A percentile compares a stretch with the other conserved stretches of the same genome.
These are phyloP conservation scores for Sebastes variabilis DNA, from an alignment of 2,797 vertebrate species.

Conservation along the genomic window DNA sequence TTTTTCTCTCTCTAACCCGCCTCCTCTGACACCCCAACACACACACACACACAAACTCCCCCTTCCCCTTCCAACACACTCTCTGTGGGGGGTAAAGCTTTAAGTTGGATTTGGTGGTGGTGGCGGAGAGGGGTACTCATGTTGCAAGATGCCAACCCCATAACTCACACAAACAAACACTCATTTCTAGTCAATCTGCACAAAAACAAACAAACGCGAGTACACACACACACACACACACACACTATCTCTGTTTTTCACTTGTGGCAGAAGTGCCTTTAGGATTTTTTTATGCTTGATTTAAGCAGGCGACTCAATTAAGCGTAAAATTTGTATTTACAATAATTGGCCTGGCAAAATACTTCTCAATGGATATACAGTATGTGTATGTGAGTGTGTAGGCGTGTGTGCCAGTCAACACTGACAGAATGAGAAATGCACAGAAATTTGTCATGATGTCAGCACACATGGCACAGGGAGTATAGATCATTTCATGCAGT, in stretches of 20 bases:
- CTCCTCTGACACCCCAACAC: slow-evolving; percentile 14
- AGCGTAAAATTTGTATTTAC: slow-evolving; percentile 2
- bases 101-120: slow-evolving; percentile 55
- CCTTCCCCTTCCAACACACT: neutral
- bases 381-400: neutral
- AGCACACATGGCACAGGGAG: neutral
- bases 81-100: slow-evolving; percentile 49
- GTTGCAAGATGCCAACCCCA: slow-evolving; percentile 18
- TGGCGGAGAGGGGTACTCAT: slow-evolving; percentile 3
- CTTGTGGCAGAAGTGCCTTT: slow-evolving; percentile 6
- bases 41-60: neutral
- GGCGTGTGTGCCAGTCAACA: neutral
- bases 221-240: neutral
- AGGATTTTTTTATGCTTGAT: slow-evolving; percentile 1
- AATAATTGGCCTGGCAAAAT: neutral
- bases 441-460: neutral
- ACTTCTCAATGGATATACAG: neutral
- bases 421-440: neutral
- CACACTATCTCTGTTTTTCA: neutral
- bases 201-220: slow-evolving; percentile 12
- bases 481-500: neutral
- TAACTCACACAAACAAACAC: slow-evolving; percentile 34
- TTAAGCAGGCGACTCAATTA: slow-evolving; percentile 24
- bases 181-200: slow-evolving; percentile 17
- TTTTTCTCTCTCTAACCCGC: slow-evolving; percentile 25